Percentiles rank a stretch among this genome's conserved stretches.
These are phyloP conservation scores for Leucophenga montana DNA, from an alignment of 2,888 invertebrate species.

Conservation along the genomic window DNA sequence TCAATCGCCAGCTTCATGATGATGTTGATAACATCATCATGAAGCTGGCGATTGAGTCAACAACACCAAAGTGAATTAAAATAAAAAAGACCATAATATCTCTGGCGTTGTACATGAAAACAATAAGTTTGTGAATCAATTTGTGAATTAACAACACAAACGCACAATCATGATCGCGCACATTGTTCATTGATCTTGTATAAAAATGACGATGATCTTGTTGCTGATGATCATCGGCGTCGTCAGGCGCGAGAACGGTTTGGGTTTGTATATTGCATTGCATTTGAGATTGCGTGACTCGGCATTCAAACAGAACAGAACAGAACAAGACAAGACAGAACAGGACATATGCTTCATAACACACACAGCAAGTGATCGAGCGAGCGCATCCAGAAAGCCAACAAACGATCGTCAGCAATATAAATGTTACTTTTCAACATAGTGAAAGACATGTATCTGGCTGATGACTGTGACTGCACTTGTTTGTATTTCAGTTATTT, in stretches of 20 bases:
- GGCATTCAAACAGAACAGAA: slow-evolving; percentile 5
- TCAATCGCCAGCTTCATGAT: neutral
- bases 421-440: slow-evolving; percentile 34
- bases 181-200: slow-evolving; percentile 30
- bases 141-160: slow-evolving; percentile 49
- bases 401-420: slow-evolving; percentile 15
- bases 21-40: no score
- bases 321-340: slow-evolving; percentile 14
- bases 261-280: no score
- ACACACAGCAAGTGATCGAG: neutral
- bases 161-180: slow-evolving; percentile 42
- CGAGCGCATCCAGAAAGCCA: neutral
- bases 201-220: neutral
- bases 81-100: neutral
- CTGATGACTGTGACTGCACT: slow-evolving; percentile 13
- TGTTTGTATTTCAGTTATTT: slow-evolving; percentile 31
- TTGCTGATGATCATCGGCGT: slow-evolving; percentile 1
- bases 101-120: slow-evolving; percentile 17
- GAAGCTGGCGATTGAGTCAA: slow-evolving; percentile 29
- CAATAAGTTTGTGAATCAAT: slow-evolving; percentile 47
- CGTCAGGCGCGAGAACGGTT: neutral
- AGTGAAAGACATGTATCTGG: neutral
- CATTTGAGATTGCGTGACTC: slow-evolving; percentile 34
- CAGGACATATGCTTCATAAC: slow-evolving; percentile 43
- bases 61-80: neutral